Evolutionary conservation across 2,888 invertebrate species (phyloP).

Genomic region (Danaus chrysippus): DNA sequence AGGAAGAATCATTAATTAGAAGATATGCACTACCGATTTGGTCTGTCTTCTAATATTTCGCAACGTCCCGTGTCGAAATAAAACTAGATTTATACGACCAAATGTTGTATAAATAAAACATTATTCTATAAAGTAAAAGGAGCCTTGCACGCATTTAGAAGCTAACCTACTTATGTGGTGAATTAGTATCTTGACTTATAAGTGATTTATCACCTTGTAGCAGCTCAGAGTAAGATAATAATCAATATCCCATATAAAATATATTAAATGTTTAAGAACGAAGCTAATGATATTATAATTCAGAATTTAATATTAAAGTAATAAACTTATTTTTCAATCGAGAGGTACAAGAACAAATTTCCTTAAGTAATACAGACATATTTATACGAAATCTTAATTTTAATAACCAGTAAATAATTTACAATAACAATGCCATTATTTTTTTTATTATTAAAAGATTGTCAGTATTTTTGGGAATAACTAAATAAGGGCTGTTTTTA

Average conservation of each 20-base stretch:
- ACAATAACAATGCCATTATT: too few relatives aligned
- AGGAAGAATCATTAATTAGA: not conserved
- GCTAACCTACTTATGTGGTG: conserved; percentile 4
- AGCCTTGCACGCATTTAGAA: conserved; percentile 4
- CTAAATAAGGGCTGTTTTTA: too few relatives aligned
- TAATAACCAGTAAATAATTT: too few relatives aligned
- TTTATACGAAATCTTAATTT: too few relatives aligned
- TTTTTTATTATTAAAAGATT: too few relatives aligned
- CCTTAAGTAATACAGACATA: too few relatives aligned
- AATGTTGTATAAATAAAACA: conserved; percentile 3
- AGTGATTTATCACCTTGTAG: conserved; percentile 3
- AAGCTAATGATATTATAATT: too few relatives aligned
- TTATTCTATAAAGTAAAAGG: conserved; percentile 7
- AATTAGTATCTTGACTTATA: not conserved
- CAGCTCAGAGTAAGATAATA: not conserved
- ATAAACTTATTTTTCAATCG: too few relatives aligned
- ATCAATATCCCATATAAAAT: not conserved
- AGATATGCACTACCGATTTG: not conserved
- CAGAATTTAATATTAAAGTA: too few relatives aligned
- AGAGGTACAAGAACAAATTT: too few relatives aligned
- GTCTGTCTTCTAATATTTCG: conserved; percentile 10
- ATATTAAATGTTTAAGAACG: too few relatives aligned
- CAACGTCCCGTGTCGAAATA: conserved; percentile 11
- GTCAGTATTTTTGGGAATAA: too few relatives aligned
- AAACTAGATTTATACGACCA: not conserved